These are phyloP conservation scores for Dasyprocta punctata DNA, from an alignment of 2,113 vertebrate genomes.

Conservation along the genomic window DNA sequence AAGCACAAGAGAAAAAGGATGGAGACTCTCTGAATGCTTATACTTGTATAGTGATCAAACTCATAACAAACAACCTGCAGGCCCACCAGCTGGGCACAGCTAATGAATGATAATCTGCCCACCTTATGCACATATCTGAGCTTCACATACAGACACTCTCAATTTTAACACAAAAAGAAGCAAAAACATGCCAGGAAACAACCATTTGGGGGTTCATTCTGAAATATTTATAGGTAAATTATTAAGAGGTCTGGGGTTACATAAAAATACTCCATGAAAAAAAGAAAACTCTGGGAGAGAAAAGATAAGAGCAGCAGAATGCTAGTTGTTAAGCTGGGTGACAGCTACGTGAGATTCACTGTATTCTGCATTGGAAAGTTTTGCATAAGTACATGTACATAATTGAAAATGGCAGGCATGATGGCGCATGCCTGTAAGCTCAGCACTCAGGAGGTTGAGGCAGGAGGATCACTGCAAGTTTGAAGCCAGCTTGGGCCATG, in stretches of 20 bases:
- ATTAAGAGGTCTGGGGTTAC: neutral
- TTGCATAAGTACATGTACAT: neutral
- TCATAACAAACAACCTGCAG: neutral
- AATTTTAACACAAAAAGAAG: neutral
- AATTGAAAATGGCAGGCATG: conserved; percentile 37
- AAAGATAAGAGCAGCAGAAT: conserved; percentile 17
- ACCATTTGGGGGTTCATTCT: neutral
- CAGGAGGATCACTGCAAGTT: neutral
- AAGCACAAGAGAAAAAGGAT: neutral
- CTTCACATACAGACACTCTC: neutral
- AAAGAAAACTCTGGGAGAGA: neutral
- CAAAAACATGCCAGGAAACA: neutral
- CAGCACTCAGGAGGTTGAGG: neutral
- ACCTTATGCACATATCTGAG: neutral
- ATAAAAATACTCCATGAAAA: conserved; percentile 34
- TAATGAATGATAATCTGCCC: neutral
- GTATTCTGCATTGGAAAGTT: neutral
- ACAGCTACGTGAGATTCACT: neutral
- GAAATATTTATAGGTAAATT: neutral
- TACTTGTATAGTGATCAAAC: neutral
- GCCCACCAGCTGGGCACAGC: neutral
- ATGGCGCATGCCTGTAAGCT: neutral
- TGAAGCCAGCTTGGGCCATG: neutral
- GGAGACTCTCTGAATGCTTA: neutral
- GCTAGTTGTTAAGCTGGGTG: neutral